Conservation (phyloP, 2,797 vertebrate species). For the Siniperca scherzeri region DNA sequence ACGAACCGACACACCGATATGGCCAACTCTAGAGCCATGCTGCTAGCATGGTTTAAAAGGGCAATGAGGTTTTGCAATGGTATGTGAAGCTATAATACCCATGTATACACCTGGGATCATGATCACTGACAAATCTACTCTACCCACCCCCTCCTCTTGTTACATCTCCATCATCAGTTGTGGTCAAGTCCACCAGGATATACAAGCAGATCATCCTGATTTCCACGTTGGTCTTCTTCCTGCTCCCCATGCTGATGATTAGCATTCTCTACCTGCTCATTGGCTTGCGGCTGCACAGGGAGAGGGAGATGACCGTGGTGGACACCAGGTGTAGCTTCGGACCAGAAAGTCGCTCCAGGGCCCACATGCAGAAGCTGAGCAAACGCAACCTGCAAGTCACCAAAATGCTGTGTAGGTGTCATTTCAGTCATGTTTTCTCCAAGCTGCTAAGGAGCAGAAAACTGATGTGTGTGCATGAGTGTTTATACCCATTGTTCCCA, state of each 20-base stretch:
- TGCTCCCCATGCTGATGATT: conserved; percentile 84
- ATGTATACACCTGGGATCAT: neutral
- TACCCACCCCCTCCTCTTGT: neutral
- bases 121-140: neutral
- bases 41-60: neutral
- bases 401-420: conserved; percentile 85
- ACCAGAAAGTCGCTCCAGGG: conserved; percentile 38
- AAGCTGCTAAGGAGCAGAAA: neutral
- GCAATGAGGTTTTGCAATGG: neutral
- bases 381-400: conserved; percentile 84
- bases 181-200: conserved; percentile 82
- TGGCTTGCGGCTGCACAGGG: conserved; percentile 74
- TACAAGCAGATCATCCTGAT: conserved; percentile 85
- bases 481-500: neutral
- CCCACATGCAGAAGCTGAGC: conserved; percentile 66
- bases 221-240: conserved; percentile 83
- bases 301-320: conserved; percentile 42
- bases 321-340: conserved; percentile 43
- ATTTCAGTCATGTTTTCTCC: neutral
- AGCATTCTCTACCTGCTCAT: conserved; percentile 85
- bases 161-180: conserved; percentile 45
- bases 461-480: neutral
- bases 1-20: neutral
- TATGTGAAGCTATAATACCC: neutral
- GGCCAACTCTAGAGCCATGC: neutral